A percentile compares a stretch with the other conserved stretches of the same genome.
Evolutionary conservation across 2,113 vertebrate species (phyloP).

Genomic region (Ibidorhyncha struthersii): DNA sequence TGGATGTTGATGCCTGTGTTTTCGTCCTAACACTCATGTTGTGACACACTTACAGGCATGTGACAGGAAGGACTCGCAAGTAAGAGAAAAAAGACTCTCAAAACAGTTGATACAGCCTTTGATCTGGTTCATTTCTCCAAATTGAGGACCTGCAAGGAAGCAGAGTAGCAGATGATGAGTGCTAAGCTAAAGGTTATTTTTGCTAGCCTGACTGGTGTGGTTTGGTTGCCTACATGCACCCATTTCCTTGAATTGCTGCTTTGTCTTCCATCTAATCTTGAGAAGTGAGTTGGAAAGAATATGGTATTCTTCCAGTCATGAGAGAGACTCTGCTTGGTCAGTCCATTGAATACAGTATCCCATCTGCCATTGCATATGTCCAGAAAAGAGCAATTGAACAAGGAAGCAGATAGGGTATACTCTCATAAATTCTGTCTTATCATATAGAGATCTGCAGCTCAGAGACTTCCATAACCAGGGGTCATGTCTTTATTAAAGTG

Average conservation of each 20-base stretch:
- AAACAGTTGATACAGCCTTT: not conserved
- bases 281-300: not conserved
- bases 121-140: not conserved
- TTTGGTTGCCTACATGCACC: not conserved
- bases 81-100: not conserved
- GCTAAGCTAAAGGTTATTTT: not conserved
- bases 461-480: not conserved
- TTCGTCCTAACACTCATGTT: not conserved
- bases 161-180: not conserved
- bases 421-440: not conserved
- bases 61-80: not conserved
- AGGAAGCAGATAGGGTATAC: not conserved
- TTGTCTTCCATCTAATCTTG: not conserved
- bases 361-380: not conserved
- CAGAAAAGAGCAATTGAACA: not conserved
- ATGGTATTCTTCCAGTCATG: not conserved
- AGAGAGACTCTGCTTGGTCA: not conserved
- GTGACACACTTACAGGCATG: not conserved
- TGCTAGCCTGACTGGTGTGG: not conserved
- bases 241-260: not conserved
- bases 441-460: not conserved
- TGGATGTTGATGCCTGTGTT: not conserved
- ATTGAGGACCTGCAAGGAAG: not conserved
- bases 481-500: not conserved
- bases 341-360: not conserved